Conservation (phyloP, 2,888 invertebrate species). For the Phyllotreta cruciferae region DNA sequence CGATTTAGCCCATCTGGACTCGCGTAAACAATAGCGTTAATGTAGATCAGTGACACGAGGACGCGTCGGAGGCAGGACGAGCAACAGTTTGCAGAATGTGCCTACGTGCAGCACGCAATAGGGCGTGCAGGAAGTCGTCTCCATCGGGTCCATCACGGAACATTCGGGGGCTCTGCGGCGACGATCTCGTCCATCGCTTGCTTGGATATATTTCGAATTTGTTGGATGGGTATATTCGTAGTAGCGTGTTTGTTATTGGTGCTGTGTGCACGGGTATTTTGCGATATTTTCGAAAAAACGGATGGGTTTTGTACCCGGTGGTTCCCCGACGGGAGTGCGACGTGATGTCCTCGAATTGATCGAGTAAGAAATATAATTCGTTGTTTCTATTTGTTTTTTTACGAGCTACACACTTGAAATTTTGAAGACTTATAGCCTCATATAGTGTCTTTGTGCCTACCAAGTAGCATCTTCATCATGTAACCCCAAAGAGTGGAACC, state of each 20-base stretch:
- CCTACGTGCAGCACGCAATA: slow-evolving; percentile 56
- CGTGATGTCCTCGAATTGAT: no score
- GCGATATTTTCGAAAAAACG: no score
- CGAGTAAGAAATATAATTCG: no score
- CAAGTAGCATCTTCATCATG: no score
- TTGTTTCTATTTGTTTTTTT: no score
- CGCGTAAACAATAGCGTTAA: neutral
- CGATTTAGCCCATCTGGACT: neutral
- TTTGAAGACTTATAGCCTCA: no score
- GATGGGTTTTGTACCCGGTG: no score
- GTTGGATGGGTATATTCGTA: slow-evolving; percentile 24
- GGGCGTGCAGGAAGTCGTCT: slow-evolving; percentile 54
- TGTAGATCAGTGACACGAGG: neutral
- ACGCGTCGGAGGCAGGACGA: slow-evolving; percentile 22
- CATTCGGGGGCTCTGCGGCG: slow-evolving; percentile 53
- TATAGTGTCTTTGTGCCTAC: no score
- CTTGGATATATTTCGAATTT: slow-evolving; percentile 38
- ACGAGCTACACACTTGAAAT: no score
- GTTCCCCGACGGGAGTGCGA: no score
- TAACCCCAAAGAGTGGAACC: no score
- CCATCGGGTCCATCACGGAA: slow-evolving; percentile 53
- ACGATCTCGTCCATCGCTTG: slow-evolving; percentile 36
- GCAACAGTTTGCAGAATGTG: slow-evolving; percentile 53
- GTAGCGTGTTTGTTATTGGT: slow-evolving; percentile 10
- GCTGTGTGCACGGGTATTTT: neutral